A percentile compares a stretch with the other conserved stretches of the same genome.
phyloP scores from a whole-genome alignment of 2,797 vertebrate genomes.

The Fringilla coelebs region DNA sequence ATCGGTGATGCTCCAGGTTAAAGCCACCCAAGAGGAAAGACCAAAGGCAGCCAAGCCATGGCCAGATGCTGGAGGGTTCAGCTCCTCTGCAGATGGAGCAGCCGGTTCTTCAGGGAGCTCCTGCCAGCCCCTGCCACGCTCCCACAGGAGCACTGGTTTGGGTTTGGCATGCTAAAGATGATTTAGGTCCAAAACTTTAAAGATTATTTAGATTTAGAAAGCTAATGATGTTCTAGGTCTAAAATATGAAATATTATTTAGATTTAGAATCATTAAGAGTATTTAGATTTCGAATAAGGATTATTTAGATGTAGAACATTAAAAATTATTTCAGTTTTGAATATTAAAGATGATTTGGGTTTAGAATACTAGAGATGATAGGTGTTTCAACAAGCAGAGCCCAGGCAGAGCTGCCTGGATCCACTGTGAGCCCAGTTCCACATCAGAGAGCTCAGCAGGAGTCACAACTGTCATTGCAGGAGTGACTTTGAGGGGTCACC shows the following conservation, averaged over 20 bases:
- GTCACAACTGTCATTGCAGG: background rate
- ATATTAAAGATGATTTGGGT: background rate
- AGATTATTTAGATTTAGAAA: background rate
- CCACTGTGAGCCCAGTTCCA: background rate
- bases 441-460: background rate
- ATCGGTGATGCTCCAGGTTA: background rate
- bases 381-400: background rate
- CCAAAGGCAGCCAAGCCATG: background rate
- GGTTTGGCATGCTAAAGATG: background rate
- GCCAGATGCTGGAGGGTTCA: background rate
- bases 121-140: background rate
- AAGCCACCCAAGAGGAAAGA: background rate
- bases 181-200: background rate
- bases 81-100: conserved; percentile 22
- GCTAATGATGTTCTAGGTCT: background rate
- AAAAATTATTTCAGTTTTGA: background rate
- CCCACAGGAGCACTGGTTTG: background rate
- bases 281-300: background rate
- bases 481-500: background rate
- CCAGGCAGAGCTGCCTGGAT: background rate
- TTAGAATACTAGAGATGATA: background rate
- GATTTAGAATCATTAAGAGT: background rate
- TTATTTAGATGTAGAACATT: too few relatives aligned
- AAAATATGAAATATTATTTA: too few relatives aligned
- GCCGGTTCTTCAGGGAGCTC: conserved; percentile 16